Percentiles rank a stretch among this genome's conserved stretches.
phyloP scores from a whole-genome alignment of 2,888 invertebrate genomes.

The Cephus nigrinus region DNA sequence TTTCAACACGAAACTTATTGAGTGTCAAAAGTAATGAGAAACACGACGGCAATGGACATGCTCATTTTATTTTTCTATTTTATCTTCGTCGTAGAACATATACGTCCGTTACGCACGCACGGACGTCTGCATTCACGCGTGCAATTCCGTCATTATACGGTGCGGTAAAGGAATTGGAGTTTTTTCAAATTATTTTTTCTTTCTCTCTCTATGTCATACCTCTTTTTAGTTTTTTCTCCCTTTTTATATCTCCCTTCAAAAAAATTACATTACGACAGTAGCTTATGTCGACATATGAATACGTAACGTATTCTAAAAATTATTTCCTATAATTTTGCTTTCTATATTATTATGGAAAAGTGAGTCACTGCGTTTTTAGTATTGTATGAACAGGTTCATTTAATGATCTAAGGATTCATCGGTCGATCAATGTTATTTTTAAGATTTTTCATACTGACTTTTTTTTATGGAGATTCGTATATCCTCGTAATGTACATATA shows the following conservation, averaged over 20 bases:
- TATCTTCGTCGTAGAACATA: background rate
- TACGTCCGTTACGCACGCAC: constrained; percentile 1
- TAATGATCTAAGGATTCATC: too few relatives aligned
- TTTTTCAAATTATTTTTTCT: background rate
- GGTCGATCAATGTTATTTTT: too few relatives aligned
- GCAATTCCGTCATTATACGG: background rate
- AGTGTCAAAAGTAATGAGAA: background rate
- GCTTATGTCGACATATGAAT: background rate
- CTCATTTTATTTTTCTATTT: background rate
- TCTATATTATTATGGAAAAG: background rate
- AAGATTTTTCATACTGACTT: too few relatives aligned
- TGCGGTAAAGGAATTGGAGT: background rate
- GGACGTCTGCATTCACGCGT: background rate
- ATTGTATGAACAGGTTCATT: too few relatives aligned
- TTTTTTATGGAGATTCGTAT: background rate
- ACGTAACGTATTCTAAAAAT: too few relatives aligned
- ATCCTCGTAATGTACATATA: background rate
- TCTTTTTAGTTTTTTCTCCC: background rate
- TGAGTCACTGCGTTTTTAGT: background rate
- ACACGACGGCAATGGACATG: background rate
- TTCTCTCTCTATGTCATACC: background rate
- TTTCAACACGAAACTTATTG: background rate
- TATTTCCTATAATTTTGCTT: too few relatives aligned
- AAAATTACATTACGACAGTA: background rate
- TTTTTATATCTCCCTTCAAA: background rate